Base-by-base conservation (phyloP, 2,113 vertebrate species). In the Potamarius usumacintae region DNA sequence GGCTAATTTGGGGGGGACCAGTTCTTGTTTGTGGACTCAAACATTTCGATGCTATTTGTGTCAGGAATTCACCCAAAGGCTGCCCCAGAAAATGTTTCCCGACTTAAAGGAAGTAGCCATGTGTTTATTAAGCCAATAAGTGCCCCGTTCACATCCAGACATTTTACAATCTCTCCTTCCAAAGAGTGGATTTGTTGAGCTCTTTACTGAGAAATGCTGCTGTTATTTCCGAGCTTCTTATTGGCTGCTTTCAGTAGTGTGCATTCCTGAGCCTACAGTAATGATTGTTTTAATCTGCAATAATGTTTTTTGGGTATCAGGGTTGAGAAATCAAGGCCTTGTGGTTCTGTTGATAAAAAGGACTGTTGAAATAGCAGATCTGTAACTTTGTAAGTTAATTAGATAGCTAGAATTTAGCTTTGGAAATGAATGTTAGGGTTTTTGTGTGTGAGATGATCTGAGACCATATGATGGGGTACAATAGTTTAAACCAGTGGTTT, bases 401-500 rank as follows among this genome's bases (percentile, higher is more conserved):
- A 42, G 76, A 22, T 80, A 42, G 76, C 53, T 80, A 80, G n/a
- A 52, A 65, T n/a, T 53, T 48, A 52, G 72, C 72, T 63, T 78
- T 78, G 27, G 58, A 74, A 77, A 77, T 77, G 50, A 50, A 84
- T 17, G 15, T 85, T 52, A 52, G 14, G 25, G 25, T 14, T 25
- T 81, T 27, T 53, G 18, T 62, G 71, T 53, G 53, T 0, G 69
- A 85, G 34, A 65, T 30, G n/a, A 34, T 85, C n/a, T 20, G 34
- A 77, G 71, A n/a, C 10, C 3, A 17, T n/a, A 50, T 77, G 71
- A 62, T 63, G 18, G 5, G 50, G 50, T 65, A 30, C 15, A 0
- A 30, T 62, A 42, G 84, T 78, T 77, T 78, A 78, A 80, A 80
- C 77, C 52, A 58, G 77, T 80, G 52, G 15, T 58, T 80, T 55